phyloP scores from a whole-genome alignment of 2,113 vertebrate species.

The Mastomys coucha region DNA sequence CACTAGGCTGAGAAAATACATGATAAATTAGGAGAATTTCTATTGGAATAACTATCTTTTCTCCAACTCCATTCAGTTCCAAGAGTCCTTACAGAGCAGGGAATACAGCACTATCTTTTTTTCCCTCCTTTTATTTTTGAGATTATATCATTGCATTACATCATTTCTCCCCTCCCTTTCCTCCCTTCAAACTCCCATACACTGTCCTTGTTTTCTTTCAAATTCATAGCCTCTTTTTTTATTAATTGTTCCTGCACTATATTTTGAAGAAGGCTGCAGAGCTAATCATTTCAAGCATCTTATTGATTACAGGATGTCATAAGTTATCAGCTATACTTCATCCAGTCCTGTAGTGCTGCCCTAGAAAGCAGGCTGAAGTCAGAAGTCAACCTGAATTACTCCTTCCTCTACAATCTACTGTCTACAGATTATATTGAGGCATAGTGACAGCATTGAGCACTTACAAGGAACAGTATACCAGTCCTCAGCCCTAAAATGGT shows the following conservation, averaged over 20 bases:
- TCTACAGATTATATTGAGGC: not conserved
- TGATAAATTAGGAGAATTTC: not conserved
- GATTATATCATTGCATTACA: not conserved
- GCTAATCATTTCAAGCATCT: not conserved
- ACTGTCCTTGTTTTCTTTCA: not conserved
- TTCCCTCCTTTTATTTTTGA: not conserved
- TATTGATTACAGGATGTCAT: not conserved
- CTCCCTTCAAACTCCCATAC: not conserved
- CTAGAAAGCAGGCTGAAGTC: not conserved
- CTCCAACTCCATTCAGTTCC: not conserved
- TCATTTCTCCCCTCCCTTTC: not conserved
- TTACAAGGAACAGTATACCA: not conserved
- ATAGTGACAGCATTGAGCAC: not conserved
- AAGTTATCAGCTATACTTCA: not conserved
- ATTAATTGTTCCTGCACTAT: not conserved
- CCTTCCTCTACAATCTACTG: fast-evolving
- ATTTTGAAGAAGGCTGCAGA: not conserved
- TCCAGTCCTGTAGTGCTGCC: not conserved
- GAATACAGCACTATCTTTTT: not conserved
- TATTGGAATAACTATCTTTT: not conserved
- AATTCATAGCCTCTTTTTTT: not conserved
- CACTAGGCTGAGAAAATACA: not conserved
- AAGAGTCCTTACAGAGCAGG: not conserved
- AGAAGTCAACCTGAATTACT: fast-evolving
- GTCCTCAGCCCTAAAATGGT: not conserved